These are phyloP conservation scores for Parochlus steinenii DNA, from an alignment of 2,888 invertebrate genomes.

Conservation along the genomic window DNA sequence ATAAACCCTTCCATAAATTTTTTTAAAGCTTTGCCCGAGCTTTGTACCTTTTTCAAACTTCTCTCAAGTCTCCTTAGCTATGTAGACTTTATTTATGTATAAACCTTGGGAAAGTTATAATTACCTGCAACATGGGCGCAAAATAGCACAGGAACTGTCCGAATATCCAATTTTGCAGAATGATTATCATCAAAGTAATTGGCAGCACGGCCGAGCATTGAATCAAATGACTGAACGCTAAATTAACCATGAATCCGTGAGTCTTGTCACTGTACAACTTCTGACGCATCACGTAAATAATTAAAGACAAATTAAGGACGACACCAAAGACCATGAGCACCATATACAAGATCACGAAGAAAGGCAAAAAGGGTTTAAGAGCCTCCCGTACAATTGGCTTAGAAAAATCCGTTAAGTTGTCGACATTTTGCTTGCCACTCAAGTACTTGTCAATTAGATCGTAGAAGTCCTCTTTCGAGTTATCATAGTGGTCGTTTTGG, in stretches of 20 bases:
- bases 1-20: neutral
- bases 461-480: neutral
- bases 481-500: neutral
- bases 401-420: slow-evolving; percentile 37
- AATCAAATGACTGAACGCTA: slow-evolving; percentile 46
- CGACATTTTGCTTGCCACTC: slow-evolving; percentile 25
- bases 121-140: slow-evolving; percentile 55
- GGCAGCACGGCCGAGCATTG: slow-evolving; percentile 52
- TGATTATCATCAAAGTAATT: slow-evolving; percentile 45
- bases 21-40: neutral
- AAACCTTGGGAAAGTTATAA: slow-evolving; percentile 16
- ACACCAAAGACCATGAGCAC: slow-evolving; percentile 38
- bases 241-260: slow-evolving; percentile 46
- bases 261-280: slow-evolving; percentile 44
- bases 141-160: slow-evolving; percentile 55
- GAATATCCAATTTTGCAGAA: slow-evolving; percentile 56
- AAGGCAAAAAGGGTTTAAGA: slow-evolving; percentile 37
- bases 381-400: slow-evolving; percentile 42
- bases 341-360: slow-evolving; percentile 45
- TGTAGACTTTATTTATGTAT: slow-evolving; percentile 2
- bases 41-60: neutral
- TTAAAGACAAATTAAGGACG: slow-evolving; percentile 39
- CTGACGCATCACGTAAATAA: slow-evolving; percentile 35
- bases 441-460: slow-evolving; percentile 24
- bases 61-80: slow-evolving; percentile 6